Evolutionary conservation across 2,888 invertebrate species (phyloP).

Genomic region (Ormyrus thymus): DNA sequence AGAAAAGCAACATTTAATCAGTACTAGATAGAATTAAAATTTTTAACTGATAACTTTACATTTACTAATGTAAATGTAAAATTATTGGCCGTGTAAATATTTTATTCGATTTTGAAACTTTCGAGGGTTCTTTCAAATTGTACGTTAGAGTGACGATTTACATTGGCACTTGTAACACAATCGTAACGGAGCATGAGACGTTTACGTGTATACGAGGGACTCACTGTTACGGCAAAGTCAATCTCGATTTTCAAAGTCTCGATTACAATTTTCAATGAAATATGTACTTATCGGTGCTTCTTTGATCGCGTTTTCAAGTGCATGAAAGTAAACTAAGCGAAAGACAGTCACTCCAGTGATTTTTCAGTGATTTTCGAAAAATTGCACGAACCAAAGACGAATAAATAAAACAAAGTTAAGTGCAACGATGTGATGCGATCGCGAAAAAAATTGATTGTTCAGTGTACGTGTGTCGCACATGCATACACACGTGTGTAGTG

Average conservation of each 20-base stretch:
- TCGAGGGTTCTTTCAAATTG: constrained; percentile 5
- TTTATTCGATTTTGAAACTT: constrained; percentile 5
- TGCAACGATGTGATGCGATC: constrained; percentile 17
- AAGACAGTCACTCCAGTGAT: constrained; percentile 33
- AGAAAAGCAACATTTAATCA: no score
- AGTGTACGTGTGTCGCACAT: constrained; percentile 24
- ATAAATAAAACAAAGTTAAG: constrained; percentile 27
- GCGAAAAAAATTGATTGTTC: constrained; percentile 33
- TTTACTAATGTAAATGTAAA: neutral
- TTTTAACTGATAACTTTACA: no score
- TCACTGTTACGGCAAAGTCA: neutral
- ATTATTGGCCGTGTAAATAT: neutral
- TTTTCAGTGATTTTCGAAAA: constrained; percentile 1
- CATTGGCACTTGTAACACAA: constrained; percentile 17
- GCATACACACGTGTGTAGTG: constrained; percentile 27
- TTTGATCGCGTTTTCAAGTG: constrained; percentile 38
- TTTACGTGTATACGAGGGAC: constrained; percentile 15
- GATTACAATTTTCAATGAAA: constrained; percentile 14
- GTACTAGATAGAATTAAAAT: no score
- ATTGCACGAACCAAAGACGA: constrained; percentile 6
- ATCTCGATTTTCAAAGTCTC: constrained; percentile 14
- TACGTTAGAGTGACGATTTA: constrained; percentile 33
- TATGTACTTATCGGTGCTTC: constrained; percentile 15
- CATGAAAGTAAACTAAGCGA: constrained; percentile 46
- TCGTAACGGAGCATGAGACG: constrained; percentile 42